Evolutionary conservation across 1,140 invertebrate species (phyloP).

Genomic region (Nebria ingens): DNA sequence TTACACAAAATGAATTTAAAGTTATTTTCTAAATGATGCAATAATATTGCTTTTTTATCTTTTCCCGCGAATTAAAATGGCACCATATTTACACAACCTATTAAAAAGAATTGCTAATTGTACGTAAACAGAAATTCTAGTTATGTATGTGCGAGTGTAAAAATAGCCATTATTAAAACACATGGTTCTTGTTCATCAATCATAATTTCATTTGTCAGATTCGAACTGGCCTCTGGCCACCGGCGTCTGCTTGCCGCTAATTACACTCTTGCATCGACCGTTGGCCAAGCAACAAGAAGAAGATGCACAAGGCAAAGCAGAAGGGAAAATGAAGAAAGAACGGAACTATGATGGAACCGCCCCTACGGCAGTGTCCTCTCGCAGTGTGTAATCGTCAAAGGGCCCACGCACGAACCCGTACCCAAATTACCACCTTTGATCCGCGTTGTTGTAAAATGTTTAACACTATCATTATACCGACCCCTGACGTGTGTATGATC

Average conservation of each 20-base stretch:
- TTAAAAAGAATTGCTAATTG: too few relatives aligned
- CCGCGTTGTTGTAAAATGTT: conserved; percentile 2
- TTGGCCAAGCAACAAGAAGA: too few relatives aligned
- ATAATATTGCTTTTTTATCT: too few relatives aligned
- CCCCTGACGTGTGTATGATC: neutral
- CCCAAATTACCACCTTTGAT: conserved; percentile 7
- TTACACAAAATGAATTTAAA: too few relatives aligned
- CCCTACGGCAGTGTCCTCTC: neutral
- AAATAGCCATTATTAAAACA: conserved; percentile 10
- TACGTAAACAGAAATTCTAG: too few relatives aligned
- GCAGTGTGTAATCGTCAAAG: conserved; percentile 1
- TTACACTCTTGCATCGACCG: too few relatives aligned
- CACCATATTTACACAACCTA: too few relatives aligned
- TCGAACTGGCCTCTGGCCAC: neutral
- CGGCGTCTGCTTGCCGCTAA: neutral
- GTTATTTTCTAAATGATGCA: too few relatives aligned
- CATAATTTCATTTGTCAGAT: conserved; percentile 7
- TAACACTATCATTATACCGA: conserved; percentile 8
- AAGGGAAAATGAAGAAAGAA: too few relatives aligned
- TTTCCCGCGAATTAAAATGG: too few relatives aligned
- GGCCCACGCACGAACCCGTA: neutral
- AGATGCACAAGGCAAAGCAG: too few relatives aligned
- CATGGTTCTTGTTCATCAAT: neutral
- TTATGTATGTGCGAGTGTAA: too few relatives aligned
- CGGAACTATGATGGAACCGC: neutral